These are phyloP conservation scores for Hylomyscus alleni DNA, from an alignment of 2,797 vertebrate species.

Conservation along the genomic window DNA sequence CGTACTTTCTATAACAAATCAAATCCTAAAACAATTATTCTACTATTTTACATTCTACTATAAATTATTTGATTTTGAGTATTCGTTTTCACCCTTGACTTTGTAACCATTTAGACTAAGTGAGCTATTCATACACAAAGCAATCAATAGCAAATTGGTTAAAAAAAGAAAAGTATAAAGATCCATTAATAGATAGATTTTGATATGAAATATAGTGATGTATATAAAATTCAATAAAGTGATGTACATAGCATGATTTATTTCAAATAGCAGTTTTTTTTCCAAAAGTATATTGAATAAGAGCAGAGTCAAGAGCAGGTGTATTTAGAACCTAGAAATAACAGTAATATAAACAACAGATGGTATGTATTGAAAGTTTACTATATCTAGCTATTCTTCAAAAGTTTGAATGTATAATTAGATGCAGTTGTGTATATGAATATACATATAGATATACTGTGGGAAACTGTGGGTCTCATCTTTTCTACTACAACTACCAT, in stretches of 20 bases:
- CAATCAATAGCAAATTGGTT: constrained; percentile 11
- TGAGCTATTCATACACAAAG: background rate
- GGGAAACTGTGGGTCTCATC: background rate
- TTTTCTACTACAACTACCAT: background rate
- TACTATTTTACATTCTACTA: background rate
- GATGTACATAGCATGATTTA: constrained; percentile 6
- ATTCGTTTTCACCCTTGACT: background rate
- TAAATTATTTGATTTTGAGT: background rate
- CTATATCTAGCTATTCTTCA: background rate
- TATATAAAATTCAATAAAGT: background rate
- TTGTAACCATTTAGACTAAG: background rate
- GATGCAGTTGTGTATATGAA: background rate
- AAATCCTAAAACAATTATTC: background rate
- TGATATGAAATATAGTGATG: background rate
- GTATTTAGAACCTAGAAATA: background rate
- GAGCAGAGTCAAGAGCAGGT: constrained; percentile 3
- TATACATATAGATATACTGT: background rate
- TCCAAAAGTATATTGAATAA: constrained; percentile 22
- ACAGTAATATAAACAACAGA: background rate
- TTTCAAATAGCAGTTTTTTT: background rate
- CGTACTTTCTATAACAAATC: background rate
- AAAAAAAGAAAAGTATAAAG: background rate
- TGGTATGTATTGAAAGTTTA: background rate
- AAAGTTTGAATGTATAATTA: background rate
- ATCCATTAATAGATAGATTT: background rate